phyloP scores from a whole-genome alignment of 1,140 invertebrate species.

The Papilio helenus region DNA sequence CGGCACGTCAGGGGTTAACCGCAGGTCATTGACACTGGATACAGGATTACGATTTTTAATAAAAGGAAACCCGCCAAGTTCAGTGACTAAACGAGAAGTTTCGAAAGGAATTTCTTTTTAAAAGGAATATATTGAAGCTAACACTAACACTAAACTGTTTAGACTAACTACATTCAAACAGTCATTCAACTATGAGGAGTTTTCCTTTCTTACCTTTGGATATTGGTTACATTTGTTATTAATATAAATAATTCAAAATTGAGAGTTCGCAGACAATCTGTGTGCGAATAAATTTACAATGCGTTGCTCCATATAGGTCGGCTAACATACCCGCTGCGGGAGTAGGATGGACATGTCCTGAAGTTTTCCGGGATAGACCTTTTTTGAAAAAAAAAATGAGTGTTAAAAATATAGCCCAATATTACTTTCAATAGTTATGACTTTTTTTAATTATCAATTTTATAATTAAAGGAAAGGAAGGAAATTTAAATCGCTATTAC shows the following conservation, averaged over 20 bases:
- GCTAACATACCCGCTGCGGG: neutral
- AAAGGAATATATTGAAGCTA: no score
- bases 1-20: conserved; percentile 8
- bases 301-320: conserved; percentile 15
- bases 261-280: conserved; percentile 23
- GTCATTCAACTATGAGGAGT: no score
- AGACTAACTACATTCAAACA: no score
- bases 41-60: conserved; percentile 20
- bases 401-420: no score
- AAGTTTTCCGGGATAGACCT: neutral
- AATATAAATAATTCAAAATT: neutral
- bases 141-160: no score
- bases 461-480: no score
- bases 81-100: neutral
- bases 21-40: neutral
- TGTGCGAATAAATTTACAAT: conserved; percentile 12
- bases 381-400: no score
- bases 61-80: conserved; percentile 14
- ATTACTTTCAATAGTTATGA: no score
- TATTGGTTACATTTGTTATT: neutral
- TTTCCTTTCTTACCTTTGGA: neutral
- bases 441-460: no score
- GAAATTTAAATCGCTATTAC: no score
- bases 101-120: neutral
- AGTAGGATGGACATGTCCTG: neutral